These are phyloP conservation scores for Megastigmus dorsalis DNA, from an alignment of 2,888 invertebrate species.

Conservation along the genomic window DNA sequence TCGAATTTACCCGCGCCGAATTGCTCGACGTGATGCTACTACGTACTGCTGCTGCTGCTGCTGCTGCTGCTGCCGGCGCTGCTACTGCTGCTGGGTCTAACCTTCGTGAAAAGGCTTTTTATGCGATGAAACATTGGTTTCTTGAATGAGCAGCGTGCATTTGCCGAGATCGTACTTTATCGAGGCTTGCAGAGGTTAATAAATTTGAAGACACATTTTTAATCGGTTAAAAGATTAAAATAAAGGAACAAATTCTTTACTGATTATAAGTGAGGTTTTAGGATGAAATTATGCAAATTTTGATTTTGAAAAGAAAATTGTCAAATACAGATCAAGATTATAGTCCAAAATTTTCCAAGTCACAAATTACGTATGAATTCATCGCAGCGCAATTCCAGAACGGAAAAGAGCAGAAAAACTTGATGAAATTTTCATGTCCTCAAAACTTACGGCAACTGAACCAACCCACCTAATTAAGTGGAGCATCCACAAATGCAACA, in stretches of 20 bases:
- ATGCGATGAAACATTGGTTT: conserved; percentile 30
- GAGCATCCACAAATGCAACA: neutral
- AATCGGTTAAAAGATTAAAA: no score
- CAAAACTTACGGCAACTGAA: neutral
- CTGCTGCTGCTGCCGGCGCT: neutral
- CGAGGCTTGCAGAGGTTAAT: no score
- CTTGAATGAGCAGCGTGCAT: no score
- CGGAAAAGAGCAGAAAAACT: neutral
- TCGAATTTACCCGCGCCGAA: conserved; percentile 43
- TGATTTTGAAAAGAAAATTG: no score
- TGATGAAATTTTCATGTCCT: conserved; percentile 11
- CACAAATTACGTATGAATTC: no score
- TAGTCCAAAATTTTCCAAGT: no score
- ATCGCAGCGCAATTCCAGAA: neutral
- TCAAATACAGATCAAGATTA: no score
- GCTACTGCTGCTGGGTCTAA: neutral
- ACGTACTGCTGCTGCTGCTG: neutral
- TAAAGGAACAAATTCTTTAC: no score
- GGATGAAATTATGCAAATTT: no score
- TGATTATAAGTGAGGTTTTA: no score
- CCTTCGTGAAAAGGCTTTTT: conserved; percentile 17
- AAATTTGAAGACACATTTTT: no score
- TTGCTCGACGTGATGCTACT: neutral
- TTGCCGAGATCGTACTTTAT: no score
- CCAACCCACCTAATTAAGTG: conserved; percentile 18